Evolutionary conservation across 1,140 invertebrate species (phyloP).

Genomic region (Drosophila albomicans): DNA sequence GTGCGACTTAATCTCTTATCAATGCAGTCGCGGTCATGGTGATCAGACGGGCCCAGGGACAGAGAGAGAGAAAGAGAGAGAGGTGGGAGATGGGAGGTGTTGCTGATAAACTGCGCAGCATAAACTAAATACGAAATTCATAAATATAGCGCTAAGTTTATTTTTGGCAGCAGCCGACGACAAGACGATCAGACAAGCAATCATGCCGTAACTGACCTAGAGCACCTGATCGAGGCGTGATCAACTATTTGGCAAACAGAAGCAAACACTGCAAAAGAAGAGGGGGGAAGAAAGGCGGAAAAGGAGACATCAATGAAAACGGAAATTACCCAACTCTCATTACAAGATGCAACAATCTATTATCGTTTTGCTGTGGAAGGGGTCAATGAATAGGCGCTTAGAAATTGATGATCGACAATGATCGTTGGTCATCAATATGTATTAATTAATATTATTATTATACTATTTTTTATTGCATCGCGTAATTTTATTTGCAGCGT

Average conservation of each 20-base stretch:
- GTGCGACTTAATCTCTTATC: conserved; percentile 66
- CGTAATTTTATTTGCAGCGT: conserved; percentile 43
- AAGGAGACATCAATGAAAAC: conserved; percentile 7
- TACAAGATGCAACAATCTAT: neutral
- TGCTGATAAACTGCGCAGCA: conserved; percentile 77
- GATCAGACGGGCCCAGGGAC: conserved; percentile 6
- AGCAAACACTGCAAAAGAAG: conserved; percentile 9
- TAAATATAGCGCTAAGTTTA: conserved; percentile 74
- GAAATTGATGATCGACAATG: conserved; percentile 24
- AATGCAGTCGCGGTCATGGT: conserved; percentile 42
- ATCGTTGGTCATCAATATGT: conserved; percentile 27
- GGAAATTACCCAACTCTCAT: neutral
- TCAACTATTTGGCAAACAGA: conserved; percentile 56
- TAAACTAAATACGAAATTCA: conserved; percentile 64
- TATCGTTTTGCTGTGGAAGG: neutral
- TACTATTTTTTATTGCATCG: conserved; percentile 30
- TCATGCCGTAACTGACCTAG: conserved; percentile 79
- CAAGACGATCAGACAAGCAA: conserved; percentile 8
- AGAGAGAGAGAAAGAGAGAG: neutral
- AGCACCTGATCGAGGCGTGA: conserved; percentile 75
- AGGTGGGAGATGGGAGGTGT: neutral
- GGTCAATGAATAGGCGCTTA: conserved; percentile 54
- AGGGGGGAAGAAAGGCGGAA: neutral
- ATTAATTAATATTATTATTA: conserved; percentile 21
- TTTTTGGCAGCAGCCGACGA: conserved; percentile 58